These are phyloP conservation scores for Loris lydekkerianus DNA, from an alignment of 2,797 vertebrate genomes.

Conservation along the genomic window DNA sequence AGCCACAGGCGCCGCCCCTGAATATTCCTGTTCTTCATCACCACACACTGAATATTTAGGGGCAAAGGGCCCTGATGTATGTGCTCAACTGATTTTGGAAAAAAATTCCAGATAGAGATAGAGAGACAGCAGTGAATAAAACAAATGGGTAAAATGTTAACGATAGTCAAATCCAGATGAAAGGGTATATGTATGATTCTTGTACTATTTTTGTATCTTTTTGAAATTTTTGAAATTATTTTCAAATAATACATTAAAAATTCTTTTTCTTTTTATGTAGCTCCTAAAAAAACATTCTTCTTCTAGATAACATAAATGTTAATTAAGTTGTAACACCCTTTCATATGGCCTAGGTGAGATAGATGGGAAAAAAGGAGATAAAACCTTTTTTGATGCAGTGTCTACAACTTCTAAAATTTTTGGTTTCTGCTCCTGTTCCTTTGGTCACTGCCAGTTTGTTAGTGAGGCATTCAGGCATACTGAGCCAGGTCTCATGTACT, in stretches of 20 bases:
- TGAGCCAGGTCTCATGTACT: background rate
- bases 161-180: background rate
- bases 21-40: background rate
- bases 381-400: background rate
- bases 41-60: background rate
- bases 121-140: background rate
- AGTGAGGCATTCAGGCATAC: background rate
- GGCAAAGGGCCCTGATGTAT: background rate
- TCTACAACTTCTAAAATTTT: background rate
- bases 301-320: background rate
- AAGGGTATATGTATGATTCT: background rate
- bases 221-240: slow-evolving; percentile 50
- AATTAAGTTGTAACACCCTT: background rate
- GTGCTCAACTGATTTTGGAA: background rate
- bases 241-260: slow-evolving; percentile 22
- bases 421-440: background rate
- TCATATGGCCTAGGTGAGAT: background rate
- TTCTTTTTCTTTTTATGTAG: background rate
- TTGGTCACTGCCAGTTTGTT: background rate
- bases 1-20: too few relatives aligned
- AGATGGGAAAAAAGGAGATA: background rate
- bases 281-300: background rate
- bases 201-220: background rate
- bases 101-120: background rate
- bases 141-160: background rate